Conservation (phyloP, 2,113 vertebrate species). For the Dunckerocampus dactyliophorus region DNA sequence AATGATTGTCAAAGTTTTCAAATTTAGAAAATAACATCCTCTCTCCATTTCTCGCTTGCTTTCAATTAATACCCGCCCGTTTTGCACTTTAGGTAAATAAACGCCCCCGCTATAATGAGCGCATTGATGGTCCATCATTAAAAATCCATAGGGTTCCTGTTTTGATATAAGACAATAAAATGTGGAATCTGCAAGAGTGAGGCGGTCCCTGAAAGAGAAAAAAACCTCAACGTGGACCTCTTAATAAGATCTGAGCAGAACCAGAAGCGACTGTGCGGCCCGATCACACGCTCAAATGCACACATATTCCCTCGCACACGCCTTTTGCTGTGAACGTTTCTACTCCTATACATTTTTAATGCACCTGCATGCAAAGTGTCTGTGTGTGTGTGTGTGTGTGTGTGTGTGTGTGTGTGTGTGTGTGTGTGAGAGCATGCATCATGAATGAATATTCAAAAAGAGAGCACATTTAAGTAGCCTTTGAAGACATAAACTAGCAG, state of each 20-base stretch:
- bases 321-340: conserved; percentile 4
- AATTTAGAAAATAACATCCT: too few species aligned
- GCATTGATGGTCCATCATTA: too few species aligned
- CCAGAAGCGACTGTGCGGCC: conserved; percentile 23
- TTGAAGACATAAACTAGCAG: conserved; percentile 58
- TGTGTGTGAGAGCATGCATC: conserved; percentile 7
- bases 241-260: conserved; percentile 27
- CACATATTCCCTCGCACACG: conserved; percentile 1
- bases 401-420: conserved; percentile 11
- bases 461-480: conserved; percentile 40
- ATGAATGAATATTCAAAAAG: conserved; percentile 13
- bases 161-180: too few species aligned
- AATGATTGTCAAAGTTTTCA: too few species aligned
- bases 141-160: too few species aligned
- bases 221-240: too few species aligned
- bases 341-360: not conserved
- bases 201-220: not conserved
- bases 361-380: not conserved
- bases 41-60: too few species aligned
- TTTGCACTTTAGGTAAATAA: too few species aligned
- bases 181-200: too few species aligned
- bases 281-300: conserved; percentile 18
- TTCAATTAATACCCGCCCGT: too few species aligned
- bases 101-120: too few species aligned
- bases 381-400: not conserved